These are phyloP conservation scores for Syrphus vitripennis DNA, from an alignment of 2,888 invertebrate species.

Conservation along the genomic window DNA sequence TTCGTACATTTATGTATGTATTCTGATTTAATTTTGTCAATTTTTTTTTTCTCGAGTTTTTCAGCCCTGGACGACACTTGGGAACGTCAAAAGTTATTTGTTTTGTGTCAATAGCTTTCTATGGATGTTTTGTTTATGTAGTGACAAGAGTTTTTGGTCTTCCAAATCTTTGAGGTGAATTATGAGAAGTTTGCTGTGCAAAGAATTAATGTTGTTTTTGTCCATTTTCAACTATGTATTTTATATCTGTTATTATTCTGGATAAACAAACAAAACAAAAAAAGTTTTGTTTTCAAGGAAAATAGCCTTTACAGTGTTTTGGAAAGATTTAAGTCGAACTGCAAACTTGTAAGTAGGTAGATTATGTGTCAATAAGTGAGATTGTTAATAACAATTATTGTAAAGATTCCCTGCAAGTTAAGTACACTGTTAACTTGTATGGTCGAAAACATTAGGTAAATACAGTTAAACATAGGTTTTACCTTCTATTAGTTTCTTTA, in stretches of 20 bases:
- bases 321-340: too few species aligned
- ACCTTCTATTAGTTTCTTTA: too few species aligned
- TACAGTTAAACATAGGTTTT: too few species aligned
- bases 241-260: conserved; percentile 4
- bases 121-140: too few species aligned
- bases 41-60: background rate
- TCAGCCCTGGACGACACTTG: background rate
- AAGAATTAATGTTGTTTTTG: conserved; percentile 60
- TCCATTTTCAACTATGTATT: conserved; percentile 13
- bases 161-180: conserved; percentile 20
- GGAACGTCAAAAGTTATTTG: conserved; percentile 47
- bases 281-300: background rate
- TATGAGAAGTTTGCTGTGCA: conserved; percentile 42
- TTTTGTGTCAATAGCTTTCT: conserved; percentile 47
- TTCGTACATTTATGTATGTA: too few species aligned
- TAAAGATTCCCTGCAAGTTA: too few species aligned
- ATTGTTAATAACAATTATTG: too few species aligned
- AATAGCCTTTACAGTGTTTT: too few species aligned
- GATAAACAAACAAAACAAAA: background rate
- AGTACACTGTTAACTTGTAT: too few species aligned
- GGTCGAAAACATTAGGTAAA: too few species aligned
- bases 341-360: too few species aligned
- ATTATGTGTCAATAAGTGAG: too few species aligned
- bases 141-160: background rate
- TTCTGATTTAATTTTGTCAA: background rate